Evolutionary conservation across 2,113 vertebrate genomes (phyloP).

Genomic region (Ovibos moschatus): DNA sequence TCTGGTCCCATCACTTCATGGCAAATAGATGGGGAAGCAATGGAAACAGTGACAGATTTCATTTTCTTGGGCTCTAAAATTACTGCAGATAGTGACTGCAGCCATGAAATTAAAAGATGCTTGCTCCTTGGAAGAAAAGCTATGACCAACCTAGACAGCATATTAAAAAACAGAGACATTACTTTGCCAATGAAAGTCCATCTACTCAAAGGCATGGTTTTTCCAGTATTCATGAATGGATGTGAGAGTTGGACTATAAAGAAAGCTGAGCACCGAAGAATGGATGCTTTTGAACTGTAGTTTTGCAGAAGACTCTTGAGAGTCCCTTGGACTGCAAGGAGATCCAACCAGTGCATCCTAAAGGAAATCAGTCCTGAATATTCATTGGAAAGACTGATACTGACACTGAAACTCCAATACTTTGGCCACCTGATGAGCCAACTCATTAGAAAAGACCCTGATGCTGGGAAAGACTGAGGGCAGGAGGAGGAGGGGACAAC

Average conservation of each 20-base stretch:
- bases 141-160: background rate
- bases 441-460: background rate
- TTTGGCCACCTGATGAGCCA: background rate
- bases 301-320: background rate
- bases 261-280: rapidly evolving
- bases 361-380: background rate
- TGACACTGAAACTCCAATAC: background rate
- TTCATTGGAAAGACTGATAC: background rate
- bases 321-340: background rate
- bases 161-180: background rate
- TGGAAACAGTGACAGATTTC: background rate
- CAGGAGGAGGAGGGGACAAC: background rate
- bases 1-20: background rate
- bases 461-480: background rate
- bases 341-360: background rate
- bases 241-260: background rate
- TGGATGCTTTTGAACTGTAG: background rate
- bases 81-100: background rate
- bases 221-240: background rate
- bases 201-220: background rate
- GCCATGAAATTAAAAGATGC: background rate
- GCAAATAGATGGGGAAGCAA: background rate
- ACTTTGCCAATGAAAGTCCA: background rate
- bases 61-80: background rate
- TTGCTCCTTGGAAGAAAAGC: background rate